These are phyloP conservation scores for Sturnira hondurensis DNA, from an alignment of 2,113 vertebrate species.

Conservation along the genomic window DNA sequence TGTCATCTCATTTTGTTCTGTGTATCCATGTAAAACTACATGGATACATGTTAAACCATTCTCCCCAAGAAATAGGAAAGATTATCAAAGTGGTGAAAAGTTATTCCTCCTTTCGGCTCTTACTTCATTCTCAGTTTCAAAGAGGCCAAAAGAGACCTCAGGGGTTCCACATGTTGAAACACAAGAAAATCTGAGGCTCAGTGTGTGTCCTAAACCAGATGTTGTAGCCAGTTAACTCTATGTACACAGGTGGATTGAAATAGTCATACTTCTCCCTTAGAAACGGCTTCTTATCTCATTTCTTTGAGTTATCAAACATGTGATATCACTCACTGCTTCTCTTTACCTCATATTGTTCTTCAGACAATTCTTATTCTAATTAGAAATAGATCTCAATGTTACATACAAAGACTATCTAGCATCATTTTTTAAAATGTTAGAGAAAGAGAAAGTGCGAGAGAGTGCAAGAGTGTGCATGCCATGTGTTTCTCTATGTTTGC, in stretches of 20 bases:
- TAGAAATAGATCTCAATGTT: not conserved
- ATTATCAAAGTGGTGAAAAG: not conserved
- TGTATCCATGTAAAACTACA: not conserved
- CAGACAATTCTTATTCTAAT: not conserved
- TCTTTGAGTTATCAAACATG: not conserved
- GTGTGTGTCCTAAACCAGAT: not conserved
- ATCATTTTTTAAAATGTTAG: not conserved
- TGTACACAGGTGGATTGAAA: not conserved
- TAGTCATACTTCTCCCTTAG: not conserved
- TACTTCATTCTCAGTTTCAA: not conserved
- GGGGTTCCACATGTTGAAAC: not conserved
- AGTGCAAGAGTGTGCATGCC: not conserved
- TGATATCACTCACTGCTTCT: not conserved
- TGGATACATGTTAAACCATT: not conserved
- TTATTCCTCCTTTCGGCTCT: not conserved
- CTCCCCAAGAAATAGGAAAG: not conserved
- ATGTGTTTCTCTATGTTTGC: not conserved
- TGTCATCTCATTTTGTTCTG: constrained; percentile 46
- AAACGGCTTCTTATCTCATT: not conserved
- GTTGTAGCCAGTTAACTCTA: not conserved
- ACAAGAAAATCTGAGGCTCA: not conserved
- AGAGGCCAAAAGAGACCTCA: not conserved
- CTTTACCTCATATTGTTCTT: not conserved
- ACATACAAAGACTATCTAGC: not conserved
- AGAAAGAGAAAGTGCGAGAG: not conserved